Percentiles rank a stretch among this genome's conserved stretches.
phyloP scores from a whole-genome alignment of 2,113 vertebrate species.

The Apteryx mantelli region DNA sequence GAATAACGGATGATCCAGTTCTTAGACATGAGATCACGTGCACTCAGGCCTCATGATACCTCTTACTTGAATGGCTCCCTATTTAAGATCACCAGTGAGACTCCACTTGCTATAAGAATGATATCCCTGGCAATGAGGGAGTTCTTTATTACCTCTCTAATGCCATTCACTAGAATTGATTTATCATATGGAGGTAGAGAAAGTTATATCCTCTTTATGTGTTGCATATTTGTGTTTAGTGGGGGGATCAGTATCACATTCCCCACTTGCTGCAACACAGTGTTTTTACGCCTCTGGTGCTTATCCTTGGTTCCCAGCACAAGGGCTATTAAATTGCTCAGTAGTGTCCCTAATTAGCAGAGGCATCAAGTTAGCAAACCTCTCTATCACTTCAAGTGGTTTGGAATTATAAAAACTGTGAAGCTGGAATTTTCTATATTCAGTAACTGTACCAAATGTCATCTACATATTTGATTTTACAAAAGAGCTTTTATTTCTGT shows the following conservation, averaged over 20 bases:
- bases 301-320: background rate
- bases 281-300: background rate
- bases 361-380: background rate
- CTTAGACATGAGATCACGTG: background rate
- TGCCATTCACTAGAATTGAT: background rate
- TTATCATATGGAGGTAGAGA: background rate
- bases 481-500: constrained; percentile 44
- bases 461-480: constrained; percentile 26
- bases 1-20: background rate
- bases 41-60: background rate
- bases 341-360: constrained; percentile 3
- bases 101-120: background rate
- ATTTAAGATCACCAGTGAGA: background rate
- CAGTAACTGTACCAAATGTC: background rate
- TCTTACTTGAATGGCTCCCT: constrained; percentile 6
- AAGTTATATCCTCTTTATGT: background rate
- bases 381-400: constrained; percentile 7
- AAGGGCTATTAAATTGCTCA: background rate
- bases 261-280: accelerated
- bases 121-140: background rate
- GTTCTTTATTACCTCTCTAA: background rate
- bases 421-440: constrained; percentile 3
- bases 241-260: background rate
- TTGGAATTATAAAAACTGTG: background rate
- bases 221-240: background rate